Base-by-base conservation (phyloP, 1,140 invertebrate genomes). In the Agraylea sexmaculata region DNA sequence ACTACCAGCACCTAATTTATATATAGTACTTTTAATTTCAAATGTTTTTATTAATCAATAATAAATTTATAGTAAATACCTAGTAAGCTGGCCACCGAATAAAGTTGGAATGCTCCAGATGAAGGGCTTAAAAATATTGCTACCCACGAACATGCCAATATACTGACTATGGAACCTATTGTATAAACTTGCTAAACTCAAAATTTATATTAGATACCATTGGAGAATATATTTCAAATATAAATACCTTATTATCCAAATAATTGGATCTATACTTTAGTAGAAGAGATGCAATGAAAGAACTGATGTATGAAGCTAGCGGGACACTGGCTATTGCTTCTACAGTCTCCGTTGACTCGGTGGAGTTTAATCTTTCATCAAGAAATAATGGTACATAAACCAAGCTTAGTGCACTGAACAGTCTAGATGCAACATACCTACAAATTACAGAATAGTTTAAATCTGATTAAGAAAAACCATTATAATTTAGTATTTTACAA, bases 361-460 rank as follows among this genome's bases (percentile, higher is more conserved):
- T 54, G 51, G 66, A 53, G 70, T 66, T 57, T 10, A 80, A 56
- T 17, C 78, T 69, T 60, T 90, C 83, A 49, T 86, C 82, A 29
- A 91, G 70, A 60, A 87, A 93, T 45, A 91, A 63, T 3, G 87
- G 86, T 31, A 91, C 74, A 53, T 91, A 93, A 3, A 89, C 79
- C 45, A 90, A 75, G 30, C 82, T 83, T 21, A 91, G 58, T 45
- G 87, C 89, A 45, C 86, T 79, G 53, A 82, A 87, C 8, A 93
- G 60, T 49, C 88, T 70, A 13, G 86, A 83, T 12, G 79, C 78
- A 49, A 91, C 88, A 53, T 92, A 91, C 42, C 69, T 71, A 53
- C 43, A 52, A 52, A 42, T 47, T 48, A 47, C n/a, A 41, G 7
- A 27, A 27, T 27, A 41, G 15, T 16, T 33, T 33, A 7, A n/a